Evolutionary conservation across 2,888 invertebrate genomes (phyloP), one percentile per base, ranked within the genome.

Genomic region (Polydesmus complanatus): DNA sequence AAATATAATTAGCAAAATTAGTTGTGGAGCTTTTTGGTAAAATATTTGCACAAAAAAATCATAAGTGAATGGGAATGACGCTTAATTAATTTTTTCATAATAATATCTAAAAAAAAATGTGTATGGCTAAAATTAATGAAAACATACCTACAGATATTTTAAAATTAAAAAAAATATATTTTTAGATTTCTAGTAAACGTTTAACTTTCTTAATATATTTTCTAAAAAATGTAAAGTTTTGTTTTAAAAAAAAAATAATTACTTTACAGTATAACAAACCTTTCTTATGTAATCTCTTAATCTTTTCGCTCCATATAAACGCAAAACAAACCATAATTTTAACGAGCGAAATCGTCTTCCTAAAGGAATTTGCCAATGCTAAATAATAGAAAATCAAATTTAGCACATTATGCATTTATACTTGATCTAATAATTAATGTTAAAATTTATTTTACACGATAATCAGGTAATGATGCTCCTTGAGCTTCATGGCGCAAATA

Each of bases 281-380:
- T 82, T 80, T 60, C 92, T 80, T 26, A 95, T 83, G 70, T 86
- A 82, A 2, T 80, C 79, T 67, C 87, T 84, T 2, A 95, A 75
- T 2, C 89, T 88, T 69, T 85, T 82, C 2, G 84, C 81, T 0
- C 95, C 95, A 67, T 87, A 85, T 61, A 85, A 76, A 65, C 92
- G 80, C 67, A 95, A 75, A 0, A 90, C 90, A 64, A 92, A 89
- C 95, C 95, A 95, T n/a, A 95, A 75, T 73, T 95, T 95, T 22
- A 95, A 75, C 0, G 95, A 83, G 54, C 94, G 81, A 73, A 95
- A 94, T 66, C 92, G 78, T 62, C 94, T 79, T 0, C 92, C 91
- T 25, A 93, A 77, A 2, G 89, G 83, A 71, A 91, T 86, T 74
- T 90, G 88, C 88, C 88, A 89, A 69, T 90, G 85, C 78, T 91